Evolutionary conservation across 2,888 invertebrate species (phyloP).

Genomic region (Embidobia sp.): DNA sequence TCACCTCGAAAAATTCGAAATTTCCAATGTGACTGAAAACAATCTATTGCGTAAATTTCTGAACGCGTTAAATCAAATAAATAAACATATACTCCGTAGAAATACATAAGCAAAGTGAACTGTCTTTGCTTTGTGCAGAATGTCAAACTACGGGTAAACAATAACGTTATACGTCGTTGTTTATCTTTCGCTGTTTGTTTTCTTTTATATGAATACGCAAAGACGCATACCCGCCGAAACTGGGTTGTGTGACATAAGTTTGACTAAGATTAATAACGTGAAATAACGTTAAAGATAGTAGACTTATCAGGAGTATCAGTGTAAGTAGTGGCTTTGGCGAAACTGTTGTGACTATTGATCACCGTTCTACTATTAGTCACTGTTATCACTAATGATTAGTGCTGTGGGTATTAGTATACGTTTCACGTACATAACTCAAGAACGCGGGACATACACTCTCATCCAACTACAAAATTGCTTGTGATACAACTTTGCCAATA

Average conservation of each 20-base stretch:
- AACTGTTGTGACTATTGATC: constrained; percentile 61
- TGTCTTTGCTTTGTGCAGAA: no score
- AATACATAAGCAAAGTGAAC: no score
- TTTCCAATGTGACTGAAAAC: no score
- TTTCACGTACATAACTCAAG: constrained; percentile 42
- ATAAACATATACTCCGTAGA: no score
- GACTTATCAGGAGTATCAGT: constrained; percentile 55
- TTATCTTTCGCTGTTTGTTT: neutral
- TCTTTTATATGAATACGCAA: constrained; percentile 11
- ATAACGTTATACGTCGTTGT: neutral
- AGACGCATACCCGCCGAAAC: constrained; percentile 3
- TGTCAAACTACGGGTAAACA: neutral
- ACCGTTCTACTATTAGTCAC: constrained; percentile 60
- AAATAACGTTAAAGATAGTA: constrained; percentile 49
- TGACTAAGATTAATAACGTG: constrained; percentile 49
- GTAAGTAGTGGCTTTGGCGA: constrained; percentile 49
- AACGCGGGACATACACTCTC: constrained; percentile 20
- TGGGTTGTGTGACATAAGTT: constrained; percentile 27
- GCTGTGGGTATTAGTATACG: constrained; percentile 37
- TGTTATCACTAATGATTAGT: constrained; percentile 61
- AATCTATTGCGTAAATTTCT: no score
- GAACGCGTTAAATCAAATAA: no score
- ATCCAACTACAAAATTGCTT: constrained; percentile 37
- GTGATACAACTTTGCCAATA: constrained; percentile 41
- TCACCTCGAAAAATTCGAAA: no score